A percentile compares a stretch with the other conserved stretches of the same genome.
These are phyloP conservation scores for Salvelinus alpinus DNA, from an alignment of 2,113 vertebrate genomes.

Conservation along the genomic window DNA sequence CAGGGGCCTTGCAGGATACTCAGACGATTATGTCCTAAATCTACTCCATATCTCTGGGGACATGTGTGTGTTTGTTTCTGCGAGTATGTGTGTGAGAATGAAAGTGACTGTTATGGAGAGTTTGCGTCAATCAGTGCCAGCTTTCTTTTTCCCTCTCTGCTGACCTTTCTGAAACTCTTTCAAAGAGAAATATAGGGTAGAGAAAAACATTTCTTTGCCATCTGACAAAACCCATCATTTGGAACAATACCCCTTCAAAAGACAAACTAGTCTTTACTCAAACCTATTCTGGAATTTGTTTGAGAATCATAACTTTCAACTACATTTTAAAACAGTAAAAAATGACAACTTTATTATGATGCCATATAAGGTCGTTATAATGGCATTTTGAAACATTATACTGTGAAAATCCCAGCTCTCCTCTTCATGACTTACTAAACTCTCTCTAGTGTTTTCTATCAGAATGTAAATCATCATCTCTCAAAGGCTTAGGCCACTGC, in stretches of 20 bases:
- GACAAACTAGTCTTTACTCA: constrained; percentile 24
- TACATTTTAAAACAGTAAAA: constrained; percentile 24
- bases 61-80: constrained; percentile 34
- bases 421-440: not conserved
- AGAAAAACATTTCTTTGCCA: constrained; percentile 12
- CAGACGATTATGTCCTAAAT: constrained; percentile 38
- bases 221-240: constrained; percentile 23
- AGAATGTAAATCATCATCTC: not conserved
- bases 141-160: not conserved
- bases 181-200: constrained; percentile 8
- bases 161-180: constrained; percentile 5
- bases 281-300: constrained; percentile 34
- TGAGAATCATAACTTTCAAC: constrained; percentile 9
- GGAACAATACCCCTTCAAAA: not conserved
- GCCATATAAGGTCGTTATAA: constrained; percentile 42
- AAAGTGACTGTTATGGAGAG: constrained; percentile 47
- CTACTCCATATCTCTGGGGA: constrained; percentile 43
- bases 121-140: constrained; percentile 20
- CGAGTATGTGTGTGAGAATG: constrained; percentile 24
- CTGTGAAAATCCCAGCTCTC: not conserved
- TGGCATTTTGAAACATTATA: constrained; percentile 21
- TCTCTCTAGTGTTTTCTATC: not conserved
- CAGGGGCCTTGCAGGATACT: constrained; percentile 67
- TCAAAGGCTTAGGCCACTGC: not conserved
- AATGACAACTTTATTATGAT: constrained; percentile 26